Evolutionary conservation across 2,888 invertebrate genomes (phyloP).

Genomic region (Leistus spinibarbis): DNA sequence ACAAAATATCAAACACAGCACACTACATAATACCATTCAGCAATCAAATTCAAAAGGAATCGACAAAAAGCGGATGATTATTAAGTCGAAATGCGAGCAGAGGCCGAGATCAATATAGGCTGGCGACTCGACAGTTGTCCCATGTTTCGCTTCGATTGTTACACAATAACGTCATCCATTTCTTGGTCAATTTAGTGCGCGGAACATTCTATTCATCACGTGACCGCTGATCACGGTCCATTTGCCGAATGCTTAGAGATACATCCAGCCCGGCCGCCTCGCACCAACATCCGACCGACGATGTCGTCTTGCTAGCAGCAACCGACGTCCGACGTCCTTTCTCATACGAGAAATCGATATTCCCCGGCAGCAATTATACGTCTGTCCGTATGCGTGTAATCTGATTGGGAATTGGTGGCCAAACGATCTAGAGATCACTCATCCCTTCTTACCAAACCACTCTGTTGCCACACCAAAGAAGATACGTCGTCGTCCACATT

Average conservation of each 20-base stretch:
- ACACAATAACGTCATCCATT: slow-evolving; percentile 21
- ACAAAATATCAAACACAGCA: too few species aligned
- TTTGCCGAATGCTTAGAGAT: slow-evolving; percentile 10
- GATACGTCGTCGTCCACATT: too few species aligned
- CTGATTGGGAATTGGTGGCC: slow-evolving; percentile 6
- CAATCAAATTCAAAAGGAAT: too few species aligned
- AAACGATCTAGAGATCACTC: neutral
- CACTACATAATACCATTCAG: too few species aligned
- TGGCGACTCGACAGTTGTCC: slow-evolving; percentile 6
- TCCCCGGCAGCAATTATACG: neutral
- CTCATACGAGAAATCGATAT: slow-evolving; percentile 9
- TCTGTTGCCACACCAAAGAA: neutral
- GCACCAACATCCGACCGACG: neutral
- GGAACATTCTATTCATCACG: slow-evolving; percentile 21
- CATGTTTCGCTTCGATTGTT: slow-evolving; percentile 5
- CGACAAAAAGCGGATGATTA: neutral
- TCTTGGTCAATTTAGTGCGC: slow-evolving; percentile 19
- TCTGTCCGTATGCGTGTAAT: slow-evolving; percentile 4
- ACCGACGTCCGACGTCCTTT: neutral
- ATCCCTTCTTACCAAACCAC: neutral
- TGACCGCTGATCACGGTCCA: slow-evolving; percentile 15
- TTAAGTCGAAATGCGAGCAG: neutral
- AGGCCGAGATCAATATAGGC: neutral
- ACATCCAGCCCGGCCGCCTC: too few species aligned
- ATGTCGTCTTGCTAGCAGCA: neutral